A percentile compares a stretch with the other conserved stretches of the same genome.
These are phyloP conservation scores for Lasioglossum malachurum DNA, from an alignment of 2,888 invertebrate genomes.

Conservation along the genomic window DNA sequence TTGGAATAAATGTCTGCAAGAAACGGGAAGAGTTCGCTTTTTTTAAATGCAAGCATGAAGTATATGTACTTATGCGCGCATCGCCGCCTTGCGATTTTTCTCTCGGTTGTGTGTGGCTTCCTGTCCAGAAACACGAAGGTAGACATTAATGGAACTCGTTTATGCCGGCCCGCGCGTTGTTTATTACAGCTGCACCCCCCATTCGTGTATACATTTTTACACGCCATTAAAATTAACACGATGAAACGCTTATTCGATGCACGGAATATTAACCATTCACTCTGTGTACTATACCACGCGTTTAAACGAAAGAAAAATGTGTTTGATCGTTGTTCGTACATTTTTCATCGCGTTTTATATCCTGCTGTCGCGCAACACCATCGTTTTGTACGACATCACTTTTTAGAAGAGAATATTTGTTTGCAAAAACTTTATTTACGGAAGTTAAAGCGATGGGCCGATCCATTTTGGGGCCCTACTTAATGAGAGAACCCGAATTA, in stretches of 20 bases:
- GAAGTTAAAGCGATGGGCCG: background rate
- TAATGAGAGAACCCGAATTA: too few relatives aligned
- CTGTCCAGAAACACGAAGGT: slow-evolving; percentile 37
- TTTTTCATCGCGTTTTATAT: background rate
- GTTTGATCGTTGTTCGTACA: background rate
- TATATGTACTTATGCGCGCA: slow-evolving; percentile 29
- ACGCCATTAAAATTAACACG: slow-evolving; percentile 47
- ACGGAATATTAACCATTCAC: slow-evolving; percentile 2
- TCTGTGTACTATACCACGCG: background rate
- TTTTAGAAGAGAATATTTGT: background rate
- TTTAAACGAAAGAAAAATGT: background rate
- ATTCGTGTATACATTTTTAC: slow-evolving; percentile 63
- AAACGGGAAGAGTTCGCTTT: background rate
- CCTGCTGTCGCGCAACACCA: background rate
- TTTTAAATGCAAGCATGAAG: background rate
- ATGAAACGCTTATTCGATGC: background rate
- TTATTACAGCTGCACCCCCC: slow-evolving; percentile 48
- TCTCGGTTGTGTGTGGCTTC: slow-evolving; percentile 18
- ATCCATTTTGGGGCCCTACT: too few relatives aligned
- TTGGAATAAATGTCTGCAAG: slow-evolving; percentile 63
- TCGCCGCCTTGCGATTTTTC: slow-evolving; percentile 10
- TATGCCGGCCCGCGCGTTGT: slow-evolving; percentile 70
- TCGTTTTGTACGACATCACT: background rate
- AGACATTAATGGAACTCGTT: slow-evolving; percentile 68
- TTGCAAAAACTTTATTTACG: background rate